Percentiles rank a stretch among this genome's conserved stretches.
These are phyloP conservation scores for Prochilodus magdalenae DNA, from an alignment of 2,113 vertebrate species.

Conservation along the genomic window DNA sequence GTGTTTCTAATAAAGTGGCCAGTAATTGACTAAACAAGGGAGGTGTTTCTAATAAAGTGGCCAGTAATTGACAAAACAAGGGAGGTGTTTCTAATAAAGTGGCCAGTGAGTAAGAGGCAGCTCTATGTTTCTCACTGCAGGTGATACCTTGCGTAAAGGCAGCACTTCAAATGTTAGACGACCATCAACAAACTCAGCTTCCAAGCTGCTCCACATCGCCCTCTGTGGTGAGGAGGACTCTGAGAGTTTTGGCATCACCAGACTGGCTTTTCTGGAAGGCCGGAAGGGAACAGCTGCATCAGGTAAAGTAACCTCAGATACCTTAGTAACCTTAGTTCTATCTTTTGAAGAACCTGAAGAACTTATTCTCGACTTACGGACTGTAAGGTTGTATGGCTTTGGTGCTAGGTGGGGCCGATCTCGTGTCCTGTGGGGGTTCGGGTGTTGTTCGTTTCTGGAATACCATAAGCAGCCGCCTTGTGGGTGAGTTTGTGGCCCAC, in stretches of 20 bases:
- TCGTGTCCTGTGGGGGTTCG: conserved; percentile 73
- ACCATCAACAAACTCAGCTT: neutral
- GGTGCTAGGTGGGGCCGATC: conserved; percentile 70
- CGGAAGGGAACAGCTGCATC: conserved; percentile 63
- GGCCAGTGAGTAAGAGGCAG: too few species aligned
- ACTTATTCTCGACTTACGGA: too few species aligned
- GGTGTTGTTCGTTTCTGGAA: conserved; percentile 80
- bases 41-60: too few species aligned
- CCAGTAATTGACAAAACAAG: too few species aligned
- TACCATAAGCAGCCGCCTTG: conserved; percentile 58
- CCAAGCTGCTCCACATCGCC: neutral
- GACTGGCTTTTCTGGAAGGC: conserved; percentile 76
- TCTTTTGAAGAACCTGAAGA: too few species aligned
- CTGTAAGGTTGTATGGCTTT: neutral
- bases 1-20: too few species aligned
- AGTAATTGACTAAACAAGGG: too few species aligned
- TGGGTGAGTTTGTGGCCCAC: conserved; percentile 76
- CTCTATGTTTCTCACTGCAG: conserved; percentile 42
- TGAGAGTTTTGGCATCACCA: conserved; percentile 64
- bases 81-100: too few species aligned
- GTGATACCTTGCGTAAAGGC: conserved; percentile 26
- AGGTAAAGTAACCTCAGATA: conserved; percentile 69
- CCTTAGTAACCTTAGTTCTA: too few species aligned
- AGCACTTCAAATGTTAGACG: neutral
- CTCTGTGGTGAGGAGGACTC: conserved; percentile 59